Evolutionary conservation across 1,140 invertebrate genomes (phyloP), one percentile per base, ranked within the genome.

Genomic region (Probaryconus sp.): DNA sequence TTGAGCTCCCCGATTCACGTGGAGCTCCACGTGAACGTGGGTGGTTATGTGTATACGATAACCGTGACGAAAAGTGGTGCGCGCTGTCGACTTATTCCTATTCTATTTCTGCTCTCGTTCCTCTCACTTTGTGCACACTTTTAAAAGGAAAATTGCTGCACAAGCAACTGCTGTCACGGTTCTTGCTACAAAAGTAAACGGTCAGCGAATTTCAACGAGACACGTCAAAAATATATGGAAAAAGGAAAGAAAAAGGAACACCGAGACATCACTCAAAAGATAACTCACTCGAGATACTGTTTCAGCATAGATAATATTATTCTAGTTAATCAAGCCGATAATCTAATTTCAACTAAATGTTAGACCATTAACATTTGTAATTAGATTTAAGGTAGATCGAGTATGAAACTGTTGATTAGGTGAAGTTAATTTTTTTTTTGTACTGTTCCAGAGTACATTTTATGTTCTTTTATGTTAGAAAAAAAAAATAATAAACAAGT

Each of bases 21-120:
- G 85, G 75, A 81, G 73, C 70, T 81, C 78, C 83, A 85, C 85
- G 83, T 85, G 85, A 85, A 76, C 76, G 67, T 73, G 65, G 64
- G 75, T 77, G 75, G 58, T 65, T 77, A 51, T 77, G 60, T 68
- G 65, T 76, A n/a, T n/a, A 70, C 61, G 60, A 65, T 60, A 75
- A 65, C 64, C 60, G 65, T 75, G 72, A 75, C 64, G 60, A 75
- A 69, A 75, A 75, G 72, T 69, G 58, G 72, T 69, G 65, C 51
- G 45, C 69, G 28, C 43, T 35, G 58, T 64, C 58, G 71, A 68
- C 51, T 75, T 69, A 75, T 75, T 75, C 65, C 65, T 75, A 75
- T 75, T 75, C 72, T 75, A 69, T 60, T 75, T 75, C 64, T 69
- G 51, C 53, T 65, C 64, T 64, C 65, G 53, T 75, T 75, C 72